A percentile compares a stretch with the other conserved stretches of the same genome.
Conservation (phyloP, 2,113 vertebrate genomes). For the Cervus canadensis region DNA sequence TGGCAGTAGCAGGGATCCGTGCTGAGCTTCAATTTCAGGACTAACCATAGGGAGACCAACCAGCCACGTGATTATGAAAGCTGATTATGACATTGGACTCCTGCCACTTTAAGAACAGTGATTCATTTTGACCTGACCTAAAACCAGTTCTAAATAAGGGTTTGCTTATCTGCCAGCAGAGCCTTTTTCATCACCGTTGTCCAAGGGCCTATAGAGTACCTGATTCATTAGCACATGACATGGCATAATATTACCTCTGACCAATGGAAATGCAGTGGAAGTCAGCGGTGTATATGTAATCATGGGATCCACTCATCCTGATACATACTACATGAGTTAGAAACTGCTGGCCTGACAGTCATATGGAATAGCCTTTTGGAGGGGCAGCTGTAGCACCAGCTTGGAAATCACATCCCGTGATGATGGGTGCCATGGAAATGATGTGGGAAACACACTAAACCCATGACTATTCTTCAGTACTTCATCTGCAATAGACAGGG, state of each 20-base stretch:
- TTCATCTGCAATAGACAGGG: accelerated
- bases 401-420: background rate
- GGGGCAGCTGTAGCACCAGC: background rate
- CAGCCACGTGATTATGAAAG: background rate
- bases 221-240: background rate
- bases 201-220: background rate
- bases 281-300: background rate
- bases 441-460: background rate
- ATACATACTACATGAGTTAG: background rate
- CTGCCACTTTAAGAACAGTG: background rate
- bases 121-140: background rate
- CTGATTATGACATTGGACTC: background rate
- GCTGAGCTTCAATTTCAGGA: background rate
- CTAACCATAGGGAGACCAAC: background rate
- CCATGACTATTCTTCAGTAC: background rate
- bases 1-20: background rate
- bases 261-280: background rate
- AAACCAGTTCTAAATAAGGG: background rate
- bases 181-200: background rate
- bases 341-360: background rate
- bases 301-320: background rate
- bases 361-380: background rate
- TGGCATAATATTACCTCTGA: background rate
- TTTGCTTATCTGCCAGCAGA: background rate
- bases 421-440: background rate